Evolutionary conservation across 2,113 vertebrate genomes (phyloP).

Genomic region (Gymnobelideus leadbeateri): DNA sequence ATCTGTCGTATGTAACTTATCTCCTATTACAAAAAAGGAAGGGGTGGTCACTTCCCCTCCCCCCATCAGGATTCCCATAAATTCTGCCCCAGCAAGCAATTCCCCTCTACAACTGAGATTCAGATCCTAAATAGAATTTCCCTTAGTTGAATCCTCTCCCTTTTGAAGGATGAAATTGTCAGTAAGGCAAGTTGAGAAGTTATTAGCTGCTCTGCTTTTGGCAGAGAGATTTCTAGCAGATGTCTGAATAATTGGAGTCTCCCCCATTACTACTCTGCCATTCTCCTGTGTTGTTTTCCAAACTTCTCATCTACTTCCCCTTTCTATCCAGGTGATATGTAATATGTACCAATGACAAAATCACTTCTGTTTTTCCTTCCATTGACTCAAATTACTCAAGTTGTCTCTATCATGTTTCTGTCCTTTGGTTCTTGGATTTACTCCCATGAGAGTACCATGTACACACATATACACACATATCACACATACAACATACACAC

Average conservation of each 20-base stretch:
- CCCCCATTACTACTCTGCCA: background rate
- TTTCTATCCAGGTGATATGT: background rate
- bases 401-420: background rate
- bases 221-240: background rate
- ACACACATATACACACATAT: too few relatives aligned
- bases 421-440: background rate
- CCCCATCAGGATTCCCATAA: background rate
- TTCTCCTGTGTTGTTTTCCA: background rate
- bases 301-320: background rate
- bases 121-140: background rate
- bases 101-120: background rate
- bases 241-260: background rate
- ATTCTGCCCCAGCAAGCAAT: background rate
- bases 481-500: too few relatives aligned
- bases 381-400: background rate
- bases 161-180: conserved; percentile 4
- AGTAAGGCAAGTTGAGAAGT: background rate
- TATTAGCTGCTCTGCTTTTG: background rate
- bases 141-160: background rate
- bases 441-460: background rate
- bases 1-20: background rate
- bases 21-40: too few relatives aligned
- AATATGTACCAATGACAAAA: background rate
- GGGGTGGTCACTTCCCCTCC: background rate
- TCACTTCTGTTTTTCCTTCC: background rate